Conservation (phyloP, 2,797 vertebrate species). For the Buphagus erythrorhynchus region DNA sequence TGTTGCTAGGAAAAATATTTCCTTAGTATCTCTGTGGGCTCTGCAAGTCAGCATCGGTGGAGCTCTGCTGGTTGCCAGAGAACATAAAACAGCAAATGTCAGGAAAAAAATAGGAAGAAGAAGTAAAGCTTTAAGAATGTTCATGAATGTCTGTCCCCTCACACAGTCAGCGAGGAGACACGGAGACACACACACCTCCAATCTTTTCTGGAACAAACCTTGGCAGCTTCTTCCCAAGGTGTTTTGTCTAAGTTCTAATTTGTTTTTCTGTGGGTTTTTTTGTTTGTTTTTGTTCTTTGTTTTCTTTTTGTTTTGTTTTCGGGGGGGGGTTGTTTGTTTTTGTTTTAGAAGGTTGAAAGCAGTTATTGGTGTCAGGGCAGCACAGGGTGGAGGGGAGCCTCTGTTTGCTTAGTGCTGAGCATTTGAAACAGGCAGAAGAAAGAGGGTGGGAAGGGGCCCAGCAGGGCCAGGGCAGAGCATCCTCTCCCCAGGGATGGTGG, state of each 20-base stretch:
- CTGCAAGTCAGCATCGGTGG: slow-evolving; percentile 34
- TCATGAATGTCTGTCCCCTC: not conserved
- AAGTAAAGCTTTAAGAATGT: slow-evolving; percentile 52
- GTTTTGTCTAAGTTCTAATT: not conserved
- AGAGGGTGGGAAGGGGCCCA: not conserved
- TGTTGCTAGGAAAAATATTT: slow-evolving; percentile 74
- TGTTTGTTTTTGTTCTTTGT: too few species aligned
- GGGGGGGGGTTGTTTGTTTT: not conserved
- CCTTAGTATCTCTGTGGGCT: slow-evolving; percentile 47
- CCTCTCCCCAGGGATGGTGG: not conserved
- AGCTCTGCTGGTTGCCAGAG: slow-evolving; percentile 53
- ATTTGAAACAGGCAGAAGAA: not conserved
- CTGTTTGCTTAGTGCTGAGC: not conserved
- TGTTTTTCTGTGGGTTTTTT: not conserved
- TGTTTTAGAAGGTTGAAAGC: not conserved
- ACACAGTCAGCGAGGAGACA: accelerated
- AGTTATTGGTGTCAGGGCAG: not conserved
- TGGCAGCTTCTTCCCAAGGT: not conserved
- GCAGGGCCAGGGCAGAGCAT: not conserved
- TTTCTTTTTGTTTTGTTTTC: not conserved
- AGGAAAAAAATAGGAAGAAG: slow-evolving; percentile 54
- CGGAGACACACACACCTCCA: accelerated
- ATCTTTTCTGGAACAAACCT: not conserved
- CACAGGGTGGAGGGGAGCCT: not conserved
- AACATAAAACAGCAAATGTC: slow-evolving; percentile 64